Evolutionary conservation across 1,140 invertebrate species (phyloP), one percentile per base, ranked within the genome.

Genomic region (Ericerus pela): DNA sequence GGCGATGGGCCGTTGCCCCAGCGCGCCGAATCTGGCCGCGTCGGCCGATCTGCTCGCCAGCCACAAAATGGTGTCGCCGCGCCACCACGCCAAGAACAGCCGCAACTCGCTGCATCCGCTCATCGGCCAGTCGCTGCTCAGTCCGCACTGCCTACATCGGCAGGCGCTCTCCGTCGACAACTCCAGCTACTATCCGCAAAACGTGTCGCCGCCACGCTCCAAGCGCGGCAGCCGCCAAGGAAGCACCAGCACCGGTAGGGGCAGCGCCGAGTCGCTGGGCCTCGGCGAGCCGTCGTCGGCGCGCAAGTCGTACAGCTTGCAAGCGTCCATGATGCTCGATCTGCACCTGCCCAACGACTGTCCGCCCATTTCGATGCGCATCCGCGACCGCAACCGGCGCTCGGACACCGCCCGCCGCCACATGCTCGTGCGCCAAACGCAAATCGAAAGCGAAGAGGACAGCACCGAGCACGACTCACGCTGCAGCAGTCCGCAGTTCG

Each of bases 271-370:
- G 30, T 57, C 55, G 18, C 29, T 58, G 60, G 72, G 76, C 69
- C n/a, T n/a, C 55, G 18, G 57, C 16, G 55, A 56, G 24, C 51
- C 55, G 20, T 33, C 52, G 60, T 72, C 76, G 69, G 72, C 8
- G 67, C 71, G 59, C 69, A 77, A 68, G 41, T 73, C 73, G 60
- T 74, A 70, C 61, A 79, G 73, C 33, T 82, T 75, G 59, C 81
- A 79, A 68, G 79, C 72, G 22, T 82, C 82, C 0, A 78, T 85
- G 74, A 80, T 80, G 4, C 72, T 85, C 71, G 82, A 85, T 65
- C 64, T 84, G 37, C 81, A 84, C 64, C 72, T 79, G 22, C 74
- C 75, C 14, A 73, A 74, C 56, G 76, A 73, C 65, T 79, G 73
- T 66, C 79, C 77, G 8, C n/a, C n/a, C n/a, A 77, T 84, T 12